Conservation (phyloP, 2,888 invertebrate genomes). For the Chelonus formosanus region DNA sequence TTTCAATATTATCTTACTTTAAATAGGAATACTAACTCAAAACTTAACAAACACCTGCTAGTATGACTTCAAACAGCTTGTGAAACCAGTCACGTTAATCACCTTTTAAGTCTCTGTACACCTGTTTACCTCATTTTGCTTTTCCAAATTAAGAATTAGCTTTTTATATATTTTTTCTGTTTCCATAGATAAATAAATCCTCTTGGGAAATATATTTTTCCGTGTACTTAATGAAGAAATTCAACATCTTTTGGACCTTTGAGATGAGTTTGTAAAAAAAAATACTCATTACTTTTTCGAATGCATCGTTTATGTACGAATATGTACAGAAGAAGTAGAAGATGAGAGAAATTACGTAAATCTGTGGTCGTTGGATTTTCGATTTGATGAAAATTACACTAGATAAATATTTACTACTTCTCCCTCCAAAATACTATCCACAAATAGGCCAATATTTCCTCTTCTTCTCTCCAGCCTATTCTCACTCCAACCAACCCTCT, state of each 20-base stretch:
- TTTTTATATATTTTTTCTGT: neutral
- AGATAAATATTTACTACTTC: conserved; percentile 25
- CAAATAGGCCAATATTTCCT: conserved; percentile 8
- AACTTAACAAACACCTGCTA: neutral
- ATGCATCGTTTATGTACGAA: neutral
- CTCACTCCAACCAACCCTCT: too few species aligned
- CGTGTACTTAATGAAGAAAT: too few species aligned
- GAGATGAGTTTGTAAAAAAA: too few species aligned
- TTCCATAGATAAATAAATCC: too few species aligned
- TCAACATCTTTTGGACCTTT: too few species aligned
- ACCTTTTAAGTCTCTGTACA: too few species aligned
- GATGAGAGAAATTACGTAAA: conserved; percentile 20
- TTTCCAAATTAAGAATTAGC: neutral
- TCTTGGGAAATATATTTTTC: too few species aligned
- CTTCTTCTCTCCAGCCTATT: neutral
- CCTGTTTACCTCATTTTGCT: conserved; percentile 12
- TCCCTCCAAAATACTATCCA: conserved; percentile 11
- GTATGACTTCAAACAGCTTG: neutral
- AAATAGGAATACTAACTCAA: neutral
- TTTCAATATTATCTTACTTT: conserved; percentile 22
- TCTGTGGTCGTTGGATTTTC: conserved; percentile 23
- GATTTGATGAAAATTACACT: conserved; percentile 18
- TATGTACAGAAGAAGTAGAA: neutral
- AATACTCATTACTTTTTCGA: too few species aligned
- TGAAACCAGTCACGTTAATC: conserved; percentile 1